These are phyloP conservation scores for Onychostruthus taczanowskii DNA, from an alignment of 2,113 vertebrate species.

Conservation along the genomic window DNA sequence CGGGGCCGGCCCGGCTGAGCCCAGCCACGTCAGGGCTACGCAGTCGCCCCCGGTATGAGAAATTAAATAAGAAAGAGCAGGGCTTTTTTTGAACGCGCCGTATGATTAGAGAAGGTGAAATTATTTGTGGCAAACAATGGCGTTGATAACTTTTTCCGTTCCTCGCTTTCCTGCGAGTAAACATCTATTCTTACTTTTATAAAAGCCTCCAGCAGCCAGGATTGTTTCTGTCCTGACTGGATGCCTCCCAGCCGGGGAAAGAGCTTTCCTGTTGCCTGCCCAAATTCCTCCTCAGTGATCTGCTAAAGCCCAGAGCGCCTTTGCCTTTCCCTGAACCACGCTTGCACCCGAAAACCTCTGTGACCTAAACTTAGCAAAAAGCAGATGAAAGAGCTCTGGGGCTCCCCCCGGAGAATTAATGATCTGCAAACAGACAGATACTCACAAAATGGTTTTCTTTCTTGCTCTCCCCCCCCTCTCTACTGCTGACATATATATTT, in stretches of 20 bases:
- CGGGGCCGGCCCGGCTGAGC: fast-evolving
- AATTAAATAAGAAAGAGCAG: background rate
- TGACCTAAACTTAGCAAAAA: background rate
- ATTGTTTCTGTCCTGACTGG: slow-evolving; percentile 49
- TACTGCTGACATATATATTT: background rate
- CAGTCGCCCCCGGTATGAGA: background rate
- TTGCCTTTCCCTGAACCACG: background rate
- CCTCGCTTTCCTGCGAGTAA: slow-evolving; percentile 26
- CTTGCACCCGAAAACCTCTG: background rate
- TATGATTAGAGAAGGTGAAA: background rate
- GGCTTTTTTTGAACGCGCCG: fast-evolving
- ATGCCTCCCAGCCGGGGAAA: slow-evolving; percentile 32
- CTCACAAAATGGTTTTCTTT: background rate
- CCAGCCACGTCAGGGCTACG: background rate
- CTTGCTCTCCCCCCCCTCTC: background rate
- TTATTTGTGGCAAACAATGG: slow-evolving; percentile 54
- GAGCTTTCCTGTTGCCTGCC: slow-evolving; percentile 44
- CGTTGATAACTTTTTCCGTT: slow-evolving; percentile 48
- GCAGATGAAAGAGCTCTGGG: background rate
- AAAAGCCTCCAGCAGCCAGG: background rate
- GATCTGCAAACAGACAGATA: background rate
- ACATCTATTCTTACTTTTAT: slow-evolving; percentile 50
- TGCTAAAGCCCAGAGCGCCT: background rate
- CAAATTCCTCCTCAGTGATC: background rate
- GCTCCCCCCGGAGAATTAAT: background rate